Evolutionary conservation across 2,113 vertebrate species (phyloP).

Genomic region (Alaudala cheleensis): DNA sequence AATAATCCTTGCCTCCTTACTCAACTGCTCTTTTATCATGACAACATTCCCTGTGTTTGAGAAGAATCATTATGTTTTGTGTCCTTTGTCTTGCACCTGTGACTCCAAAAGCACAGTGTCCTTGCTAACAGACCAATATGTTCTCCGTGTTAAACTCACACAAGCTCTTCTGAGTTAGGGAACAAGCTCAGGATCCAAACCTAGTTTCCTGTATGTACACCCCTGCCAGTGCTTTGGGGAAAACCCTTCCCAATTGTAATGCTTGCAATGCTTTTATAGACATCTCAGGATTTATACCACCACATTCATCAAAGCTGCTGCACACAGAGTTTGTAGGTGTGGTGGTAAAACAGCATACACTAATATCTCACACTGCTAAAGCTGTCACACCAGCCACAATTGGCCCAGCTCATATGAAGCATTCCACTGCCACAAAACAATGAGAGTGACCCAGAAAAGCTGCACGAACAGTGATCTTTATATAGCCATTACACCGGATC

Average conservation of each 20-base stretch:
- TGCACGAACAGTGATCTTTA: not conserved
- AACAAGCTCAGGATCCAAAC: not conserved
- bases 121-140: not conserved
- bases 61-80: not conserved
- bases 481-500: not conserved
- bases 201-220: not conserved
- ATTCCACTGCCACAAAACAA: not conserved
- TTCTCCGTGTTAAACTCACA: not conserved
- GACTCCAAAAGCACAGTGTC: not conserved
- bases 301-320: not conserved
- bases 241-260: not conserved
- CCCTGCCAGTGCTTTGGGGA: not conserved
- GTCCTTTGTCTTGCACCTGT: not conserved
- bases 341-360: not conserved
- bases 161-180: not conserved
- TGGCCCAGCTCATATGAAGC: not conserved
- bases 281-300: not conserved
- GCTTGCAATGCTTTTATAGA: not conserved
- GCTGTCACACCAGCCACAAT: not conserved
- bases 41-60: not conserved
- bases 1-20: not conserved
- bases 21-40: not conserved
- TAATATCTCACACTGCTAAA: not conserved
- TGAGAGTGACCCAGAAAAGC: conserved; percentile 19
- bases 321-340: not conserved